phyloP scores from a whole-genome alignment of 2,888 invertebrate genomes.

The Platycnemis pennipes region DNA sequence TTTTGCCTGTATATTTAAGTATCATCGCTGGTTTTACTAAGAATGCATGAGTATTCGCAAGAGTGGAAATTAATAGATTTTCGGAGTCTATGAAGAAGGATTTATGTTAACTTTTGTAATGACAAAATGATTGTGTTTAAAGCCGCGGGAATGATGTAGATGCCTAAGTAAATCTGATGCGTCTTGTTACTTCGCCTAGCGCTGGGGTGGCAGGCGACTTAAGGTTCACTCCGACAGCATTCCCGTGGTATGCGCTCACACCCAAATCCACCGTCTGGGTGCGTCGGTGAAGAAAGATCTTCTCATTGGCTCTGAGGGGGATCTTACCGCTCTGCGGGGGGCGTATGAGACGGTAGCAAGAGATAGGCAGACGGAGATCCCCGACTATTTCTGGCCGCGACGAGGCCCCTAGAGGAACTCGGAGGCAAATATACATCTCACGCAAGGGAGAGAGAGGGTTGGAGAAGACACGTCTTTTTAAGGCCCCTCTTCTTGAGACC shows the following conservation, averaged over 20 bases:
- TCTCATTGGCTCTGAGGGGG: constrained; percentile 1
- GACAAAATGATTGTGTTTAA: neutral
- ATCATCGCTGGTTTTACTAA: too few relatives aligned
- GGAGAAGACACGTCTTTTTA: neutral
- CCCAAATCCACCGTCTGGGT: neutral
- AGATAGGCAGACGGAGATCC: constrained; percentile 14
- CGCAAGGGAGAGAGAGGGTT: neutral
- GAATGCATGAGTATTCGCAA: too few relatives aligned
- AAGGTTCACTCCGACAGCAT: neutral
- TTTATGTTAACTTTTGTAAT: neutral
- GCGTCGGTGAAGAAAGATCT: neutral
- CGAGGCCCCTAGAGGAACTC: constrained; percentile 42
- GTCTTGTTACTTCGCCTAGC: neutral
- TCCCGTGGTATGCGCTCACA: neutral
- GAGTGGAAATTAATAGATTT: too few relatives aligned
- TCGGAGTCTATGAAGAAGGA: too few relatives aligned
- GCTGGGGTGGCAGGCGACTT: neutral
- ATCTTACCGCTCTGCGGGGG: neutral
- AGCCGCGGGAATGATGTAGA: neutral
- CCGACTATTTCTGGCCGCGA: constrained; percentile 42
- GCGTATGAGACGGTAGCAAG: neutral
- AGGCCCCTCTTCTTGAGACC: neutral
- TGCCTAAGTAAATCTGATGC: neutral
- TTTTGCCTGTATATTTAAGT: too few relatives aligned
- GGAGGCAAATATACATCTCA: constrained; percentile 53